These are phyloP conservation scores for Eupithecia pulchellata DNA, from an alignment of 2,888 invertebrate genomes.

Conservation along the genomic window DNA sequence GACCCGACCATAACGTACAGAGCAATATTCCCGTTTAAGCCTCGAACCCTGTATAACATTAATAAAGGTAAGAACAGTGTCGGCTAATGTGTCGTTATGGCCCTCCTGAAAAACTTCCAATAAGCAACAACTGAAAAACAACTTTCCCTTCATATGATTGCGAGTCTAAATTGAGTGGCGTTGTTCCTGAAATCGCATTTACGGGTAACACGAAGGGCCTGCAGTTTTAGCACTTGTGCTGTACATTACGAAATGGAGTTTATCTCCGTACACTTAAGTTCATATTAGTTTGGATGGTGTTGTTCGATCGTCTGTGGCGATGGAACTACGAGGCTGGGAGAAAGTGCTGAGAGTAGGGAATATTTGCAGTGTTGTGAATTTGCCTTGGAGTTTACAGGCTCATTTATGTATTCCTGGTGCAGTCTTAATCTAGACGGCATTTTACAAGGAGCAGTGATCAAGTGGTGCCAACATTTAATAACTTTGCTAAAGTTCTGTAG, in stretches of 20 bases:
- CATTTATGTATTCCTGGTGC: slow-evolving; percentile 35
- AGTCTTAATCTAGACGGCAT: slow-evolving; percentile 24
- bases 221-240: slow-evolving; percentile 63
- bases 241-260: slow-evolving; percentile 57
- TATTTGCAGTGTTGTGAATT: slow-evolving; percentile 53
- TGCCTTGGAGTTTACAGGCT: slow-evolving; percentile 40
- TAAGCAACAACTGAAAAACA: slow-evolving; percentile 51
- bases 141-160: slow-evolving; percentile 48
- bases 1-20: slow-evolving; percentile 60
- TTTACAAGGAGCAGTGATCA: neutral
- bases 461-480: neutral
- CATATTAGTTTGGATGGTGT: slow-evolving; percentile 44
- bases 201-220: slow-evolving; percentile 67
- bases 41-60: slow-evolving; percentile 78
- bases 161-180: slow-evolving; percentile 51
- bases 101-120: slow-evolving; percentile 78
- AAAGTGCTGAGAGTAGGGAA: slow-evolving; percentile 62
- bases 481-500: neutral
- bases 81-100: slow-evolving; percentile 81
- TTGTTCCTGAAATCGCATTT: slow-evolving; percentile 58
- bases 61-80: slow-evolving; percentile 80
- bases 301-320: slow-evolving; percentile 65
- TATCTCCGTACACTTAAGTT: slow-evolving; percentile 50
- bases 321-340: slow-evolving; percentile 61
- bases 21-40: slow-evolving; percentile 56